phyloP scores from a whole-genome alignment of 2,113 vertebrate genomes.

The Hippocampus guttulatus region DNA sequence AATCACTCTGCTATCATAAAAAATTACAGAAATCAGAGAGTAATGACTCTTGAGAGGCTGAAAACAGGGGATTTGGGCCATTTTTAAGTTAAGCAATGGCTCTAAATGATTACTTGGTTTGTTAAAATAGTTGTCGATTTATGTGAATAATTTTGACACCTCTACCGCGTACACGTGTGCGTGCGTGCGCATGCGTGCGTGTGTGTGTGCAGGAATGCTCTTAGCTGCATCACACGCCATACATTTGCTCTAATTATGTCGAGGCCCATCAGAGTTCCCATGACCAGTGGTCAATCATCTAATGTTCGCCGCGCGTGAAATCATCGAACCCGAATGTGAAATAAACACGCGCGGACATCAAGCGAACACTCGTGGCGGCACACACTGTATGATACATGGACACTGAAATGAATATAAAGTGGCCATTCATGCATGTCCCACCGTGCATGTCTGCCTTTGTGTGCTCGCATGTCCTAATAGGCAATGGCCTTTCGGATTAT shows the following conservation, averaged over 20 bases:
- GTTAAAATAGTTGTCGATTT: too few species aligned
- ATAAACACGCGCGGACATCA: constrained; percentile 18
- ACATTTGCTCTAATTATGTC: constrained; percentile 69
- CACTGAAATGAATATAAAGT: constrained; percentile 32
- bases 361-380: background rate
- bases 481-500: constrained; percentile 41
- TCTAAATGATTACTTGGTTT: too few species aligned
- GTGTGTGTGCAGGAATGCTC: constrained; percentile 54
- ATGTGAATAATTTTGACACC: too few species aligned
- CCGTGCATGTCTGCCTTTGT: constrained; percentile 6
- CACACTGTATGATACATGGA: constrained; percentile 13
- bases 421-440: constrained; percentile 26
- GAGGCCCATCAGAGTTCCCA: constrained; percentile 60
- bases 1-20: too few species aligned
- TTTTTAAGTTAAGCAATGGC: too few species aligned
- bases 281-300: constrained; percentile 68
- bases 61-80: too few species aligned
- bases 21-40: too few species aligned
- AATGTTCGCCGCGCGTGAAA: constrained; percentile 61
- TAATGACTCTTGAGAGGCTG: too few species aligned
- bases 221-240: constrained; percentile 65
- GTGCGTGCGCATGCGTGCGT: constrained; percentile 19
- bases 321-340: constrained; percentile 31
- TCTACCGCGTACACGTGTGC: background rate
- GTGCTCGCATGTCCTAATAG: constrained; percentile 7